Base-by-base conservation (phyloP, 2,888 invertebrate genomes). In the Atrina japonica region DNA sequence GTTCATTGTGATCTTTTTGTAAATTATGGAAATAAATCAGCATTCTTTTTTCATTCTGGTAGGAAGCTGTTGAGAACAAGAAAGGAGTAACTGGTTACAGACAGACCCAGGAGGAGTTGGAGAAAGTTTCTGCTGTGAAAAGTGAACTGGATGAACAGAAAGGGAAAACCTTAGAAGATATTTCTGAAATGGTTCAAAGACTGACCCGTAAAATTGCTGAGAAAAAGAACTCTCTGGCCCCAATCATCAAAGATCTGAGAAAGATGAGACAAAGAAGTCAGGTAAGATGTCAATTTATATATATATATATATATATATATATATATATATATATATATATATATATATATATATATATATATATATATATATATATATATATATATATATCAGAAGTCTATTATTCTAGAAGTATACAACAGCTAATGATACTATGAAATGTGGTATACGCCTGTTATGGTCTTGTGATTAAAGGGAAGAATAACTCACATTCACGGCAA, bases 241-340 rank as follows among this genome's bases (percentile, higher is more conserved):
- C 93, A 1, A 87, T 93, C 40, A 91, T 93, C 30, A 92, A 92
- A 85, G 93, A 93, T 77, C 91, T 95, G 61, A 93, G 94, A 83
- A 93, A 93, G 1, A 90, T 95, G 63, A 92, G 95, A 78, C 93
- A 94, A 77, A 93, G 93, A 82, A 93, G 92, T 58, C 89, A 91
- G 87, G 91, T 91, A 76, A 64, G 67, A 25, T n/a, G n/a, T n/a
- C n/a, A n/a, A n/a, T n/a, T n/a, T n/a, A n/a, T n/a, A n/a, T n/a
- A n/a, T n/a, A n/a, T n/a, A n/a, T n/a, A n/a, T n/a, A n/a, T n/a
- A n/a, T n/a, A n/a, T n/a, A n/a, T n/a, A n/a, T n/a, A n/a, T n/a
- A n/a, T n/a, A n/a, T n/a, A n/a, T n/a, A n/a, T n/a, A n/a, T n/a
- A n/a, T n/a, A n/a, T n/a, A n/a, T n/a, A n/a, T n/a, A n/a, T n/a